These are phyloP conservation scores for Bhutanitis thaidina DNA, from an alignment of 2,888 invertebrate species.

Conservation along the genomic window DNA sequence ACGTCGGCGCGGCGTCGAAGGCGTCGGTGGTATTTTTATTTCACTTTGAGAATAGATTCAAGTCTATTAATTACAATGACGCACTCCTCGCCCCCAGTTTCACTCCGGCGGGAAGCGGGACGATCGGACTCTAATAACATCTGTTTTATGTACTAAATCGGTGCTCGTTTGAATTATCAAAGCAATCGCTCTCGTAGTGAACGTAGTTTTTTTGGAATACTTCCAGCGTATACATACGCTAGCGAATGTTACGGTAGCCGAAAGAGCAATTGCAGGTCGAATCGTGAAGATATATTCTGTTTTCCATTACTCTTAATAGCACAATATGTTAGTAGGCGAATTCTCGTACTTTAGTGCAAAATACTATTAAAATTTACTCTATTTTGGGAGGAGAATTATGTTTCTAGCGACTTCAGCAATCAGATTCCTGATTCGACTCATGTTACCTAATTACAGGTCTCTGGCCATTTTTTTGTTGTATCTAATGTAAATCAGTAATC, in stretches of 20 bases:
- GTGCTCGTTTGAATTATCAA: conserved; percentile 28
- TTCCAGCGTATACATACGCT: not conserved
- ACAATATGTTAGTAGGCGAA: no score
- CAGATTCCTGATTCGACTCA: no score
- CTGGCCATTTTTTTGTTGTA: no score
- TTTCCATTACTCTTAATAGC: no score
- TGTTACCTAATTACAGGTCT: no score
- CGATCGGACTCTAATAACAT: conserved; percentile 43
- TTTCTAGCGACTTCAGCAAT: no score
- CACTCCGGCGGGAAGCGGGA: conserved; percentile 36
- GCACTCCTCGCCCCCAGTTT: conserved; percentile 51
- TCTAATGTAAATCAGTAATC: no score
- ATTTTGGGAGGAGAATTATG: no score
- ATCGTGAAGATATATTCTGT: not conserved
- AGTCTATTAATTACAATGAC: conserved; percentile 75
- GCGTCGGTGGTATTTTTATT: conserved; percentile 59
- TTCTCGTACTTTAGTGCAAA: no score
- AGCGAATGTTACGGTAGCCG: no score
- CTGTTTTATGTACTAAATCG: conserved; percentile 46
- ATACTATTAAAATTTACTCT: no score
- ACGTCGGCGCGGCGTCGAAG: conserved; percentile 19
- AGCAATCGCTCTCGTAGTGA: conserved; percentile 23
- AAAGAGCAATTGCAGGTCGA: not conserved
- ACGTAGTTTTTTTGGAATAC: not conserved
- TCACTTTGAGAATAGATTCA: conserved; percentile 69